Conservation (phyloP, 2,113 vertebrate genomes). For the Mormyrus iriodes region DNA sequence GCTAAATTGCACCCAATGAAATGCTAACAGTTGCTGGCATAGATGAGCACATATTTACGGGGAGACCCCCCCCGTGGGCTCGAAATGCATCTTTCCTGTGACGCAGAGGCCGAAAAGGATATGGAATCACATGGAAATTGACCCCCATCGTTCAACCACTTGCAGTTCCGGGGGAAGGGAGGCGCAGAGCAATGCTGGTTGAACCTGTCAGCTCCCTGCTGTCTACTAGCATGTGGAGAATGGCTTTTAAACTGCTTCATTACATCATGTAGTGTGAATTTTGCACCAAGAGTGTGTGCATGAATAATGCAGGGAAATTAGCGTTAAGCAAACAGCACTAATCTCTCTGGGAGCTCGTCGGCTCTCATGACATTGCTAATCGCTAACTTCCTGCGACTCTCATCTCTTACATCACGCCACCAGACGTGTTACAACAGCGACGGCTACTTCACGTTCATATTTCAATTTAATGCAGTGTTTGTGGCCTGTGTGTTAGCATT, state of each 20-base stretch:
- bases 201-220: not conserved
- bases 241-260: not conserved
- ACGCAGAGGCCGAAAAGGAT: too few species aligned
- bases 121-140: too few species aligned
- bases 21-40: not conserved
- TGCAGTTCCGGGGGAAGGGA: not conserved
- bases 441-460: not conserved
- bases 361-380: not conserved
- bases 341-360: not conserved
- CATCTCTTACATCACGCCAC: not conserved
- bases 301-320: not conserved
- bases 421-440: not conserved
- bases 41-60: not conserved
- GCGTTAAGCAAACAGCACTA: not conserved
- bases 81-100: not conserved
- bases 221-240: not conserved
- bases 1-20: not conserved
- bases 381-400: not conserved
- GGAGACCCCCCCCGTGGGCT: not conserved
- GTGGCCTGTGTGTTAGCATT: not conserved
- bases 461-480: not conserved
- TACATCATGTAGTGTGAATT: not conserved
- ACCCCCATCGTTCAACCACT: not conserved
- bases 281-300: not conserved
- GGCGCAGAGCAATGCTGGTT: not conserved